Percentiles rank a stretch among this genome's conserved stretches.
Evolutionary conservation across 2,888 invertebrate genomes (phyloP).

Genomic region (Pristionchus mayeri): DNA sequence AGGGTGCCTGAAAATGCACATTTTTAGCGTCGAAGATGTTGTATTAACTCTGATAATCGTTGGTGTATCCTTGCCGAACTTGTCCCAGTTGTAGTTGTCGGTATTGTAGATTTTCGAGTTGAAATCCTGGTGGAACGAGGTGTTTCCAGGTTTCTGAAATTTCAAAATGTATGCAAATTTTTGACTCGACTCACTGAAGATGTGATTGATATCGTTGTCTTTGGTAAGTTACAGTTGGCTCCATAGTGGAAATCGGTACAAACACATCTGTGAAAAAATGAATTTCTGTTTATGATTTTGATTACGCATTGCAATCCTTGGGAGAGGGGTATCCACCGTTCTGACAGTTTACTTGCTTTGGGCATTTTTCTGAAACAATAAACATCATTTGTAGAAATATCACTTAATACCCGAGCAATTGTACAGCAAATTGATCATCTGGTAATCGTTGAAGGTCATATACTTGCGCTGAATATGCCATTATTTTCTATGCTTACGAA

Average conservation of each 20-base stretch:
- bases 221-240: neutral
- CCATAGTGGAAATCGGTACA: constrained; percentile 2
- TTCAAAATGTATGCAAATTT: neutral
- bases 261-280: neutral
- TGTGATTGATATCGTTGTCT: neutral
- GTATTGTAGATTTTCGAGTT: neutral
- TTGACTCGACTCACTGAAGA: neutral
- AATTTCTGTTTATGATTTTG: too few relatives aligned
- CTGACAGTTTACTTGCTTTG: neutral
- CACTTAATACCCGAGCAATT: too few relatives aligned
- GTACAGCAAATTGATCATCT: too few relatives aligned
- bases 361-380: neutral
- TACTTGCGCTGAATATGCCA: too few relatives aligned
- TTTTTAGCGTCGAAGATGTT: too few relatives aligned
- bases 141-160: neutral
- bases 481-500: too few relatives aligned
- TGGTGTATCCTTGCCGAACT: neutral
- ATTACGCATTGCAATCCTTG: neutral
- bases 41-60: neutral
- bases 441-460: too few relatives aligned
- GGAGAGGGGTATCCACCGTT: constrained; percentile 17
- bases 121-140: constrained; percentile 2
- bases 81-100: constrained; percentile 3
- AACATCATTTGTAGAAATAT: neutral
- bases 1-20: neutral